Base-by-base conservation (phyloP, 2,888 invertebrate species). In the Tolmerus cingulatus region DNA sequence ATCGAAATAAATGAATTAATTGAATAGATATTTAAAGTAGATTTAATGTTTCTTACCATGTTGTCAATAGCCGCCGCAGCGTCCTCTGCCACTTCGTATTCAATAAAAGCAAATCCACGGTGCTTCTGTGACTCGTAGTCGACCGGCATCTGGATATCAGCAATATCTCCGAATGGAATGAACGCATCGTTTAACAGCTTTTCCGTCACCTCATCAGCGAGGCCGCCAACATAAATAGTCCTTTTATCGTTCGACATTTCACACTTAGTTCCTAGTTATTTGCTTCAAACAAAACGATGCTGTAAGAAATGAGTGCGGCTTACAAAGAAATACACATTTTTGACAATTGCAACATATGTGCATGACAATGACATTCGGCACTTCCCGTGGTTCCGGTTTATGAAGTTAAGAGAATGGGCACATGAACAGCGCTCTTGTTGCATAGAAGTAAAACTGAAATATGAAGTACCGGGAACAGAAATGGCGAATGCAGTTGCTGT, bases 11-110 rank as follows among this genome's bases (percentile, higher is more conserved):
- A 34, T 34, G 34, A 34, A 34, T 34, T 5, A 2, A 34, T 34
- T 34, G 34, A 34, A 34, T 34, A 12, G 40, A 40, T 40, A 40
- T 40, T 40, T 12, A 0, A 40, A 40, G 12, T 12, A 40, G 12
- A 40, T 40, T 37, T 23, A 43, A 79, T 23, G 16, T 12, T 86
- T 88, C 92, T 91, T 93, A 98, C 98, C 99, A 99, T 99, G 91
- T 99, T 99, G 93, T 99, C 99, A 90, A 99, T 99, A 78, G 99
- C 99, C 46, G 98, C 97, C 12, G 97, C 96, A n/a, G 99, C 99
- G 95, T 99, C 99, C 93, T 99, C 99, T 9, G 97, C 96, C 89
- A 95, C 95, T 93, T 99, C 99, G 93, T 98, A 99, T 93, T 99
- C 99, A 89, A 99, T 96, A 92, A 99, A 99, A 0, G 99, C 98